Conservation (phyloP, 2,797 vertebrate genomes). For the Brotula barbata region DNA sequence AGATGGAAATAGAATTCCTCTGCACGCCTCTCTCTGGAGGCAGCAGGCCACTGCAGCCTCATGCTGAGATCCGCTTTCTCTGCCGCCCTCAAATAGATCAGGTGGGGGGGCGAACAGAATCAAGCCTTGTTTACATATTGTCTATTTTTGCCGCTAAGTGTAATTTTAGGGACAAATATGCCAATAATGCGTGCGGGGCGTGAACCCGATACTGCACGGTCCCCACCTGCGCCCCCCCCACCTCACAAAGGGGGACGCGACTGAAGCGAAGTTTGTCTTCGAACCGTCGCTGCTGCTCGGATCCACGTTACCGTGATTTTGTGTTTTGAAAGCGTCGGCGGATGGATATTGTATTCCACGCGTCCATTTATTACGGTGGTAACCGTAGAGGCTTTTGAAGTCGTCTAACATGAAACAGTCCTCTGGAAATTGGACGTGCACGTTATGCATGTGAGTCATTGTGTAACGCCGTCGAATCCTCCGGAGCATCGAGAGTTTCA, state of each 20-base stretch:
- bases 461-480: conserved; percentile 59
- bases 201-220: conserved; percentile 59
- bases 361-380: conserved; percentile 49
- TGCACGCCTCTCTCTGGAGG: conserved; percentile 47
- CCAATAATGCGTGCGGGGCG: conserved; percentile 56
- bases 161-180: conserved; percentile 74
- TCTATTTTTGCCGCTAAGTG: conserved; percentile 65
- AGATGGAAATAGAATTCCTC: conserved; percentile 44
- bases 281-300: conserved; percentile 29
- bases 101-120: conserved; percentile 69
- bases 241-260: conserved; percentile 3
- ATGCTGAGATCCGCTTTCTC: conserved; percentile 56
- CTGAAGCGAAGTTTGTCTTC: conserved; percentile 12
- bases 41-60: conserved; percentile 42
- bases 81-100: conserved; percentile 66
- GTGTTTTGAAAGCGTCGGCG: conserved; percentile 35
- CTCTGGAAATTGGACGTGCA: conserved; percentile 51
- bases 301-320: conserved; percentile 34
- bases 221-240: conserved; percentile 13
- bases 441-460: conserved; percentile 55
- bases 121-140: conserved; percentile 66
- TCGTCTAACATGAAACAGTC: conserved; percentile 61
- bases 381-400: conserved; percentile 62
- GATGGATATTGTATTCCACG: conserved; percentile 32
- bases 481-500: conserved; percentile 58